A percentile compares a stretch with the other conserved stretches of the same genome.
phyloP scores from a whole-genome alignment of 2,888 invertebrate genomes.

The Tetragonisca angustula region DNA sequence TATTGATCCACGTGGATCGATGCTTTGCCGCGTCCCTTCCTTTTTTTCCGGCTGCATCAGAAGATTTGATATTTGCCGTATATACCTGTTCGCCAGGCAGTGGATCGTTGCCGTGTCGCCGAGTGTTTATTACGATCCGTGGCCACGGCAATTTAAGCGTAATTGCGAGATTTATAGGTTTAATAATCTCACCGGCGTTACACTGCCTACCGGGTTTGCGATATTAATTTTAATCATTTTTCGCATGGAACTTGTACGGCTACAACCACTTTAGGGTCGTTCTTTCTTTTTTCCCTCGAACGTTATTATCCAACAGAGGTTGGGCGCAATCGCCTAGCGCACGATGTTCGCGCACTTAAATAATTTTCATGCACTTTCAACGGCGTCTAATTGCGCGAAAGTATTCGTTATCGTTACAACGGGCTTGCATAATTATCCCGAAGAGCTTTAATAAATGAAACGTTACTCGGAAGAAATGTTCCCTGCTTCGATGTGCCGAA shows the following conservation, averaged over 20 bases:
- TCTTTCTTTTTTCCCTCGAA: slow-evolving; percentile 49
- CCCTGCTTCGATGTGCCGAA: slow-evolving; percentile 11
- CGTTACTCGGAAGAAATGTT: slow-evolving; percentile 28
- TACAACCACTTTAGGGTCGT: slow-evolving; percentile 53
- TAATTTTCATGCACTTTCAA: slow-evolving; percentile 46
- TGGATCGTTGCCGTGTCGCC: slow-evolving; percentile 14
- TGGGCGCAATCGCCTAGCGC: neutral
- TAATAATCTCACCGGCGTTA: slow-evolving; percentile 54
- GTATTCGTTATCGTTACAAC: slow-evolving; percentile 42
- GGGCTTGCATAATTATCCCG: slow-evolving; percentile 46
- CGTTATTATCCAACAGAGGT: slow-evolving; percentile 58
- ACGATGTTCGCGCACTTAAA: slow-evolving; percentile 46
- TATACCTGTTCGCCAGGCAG: too few relatives aligned
- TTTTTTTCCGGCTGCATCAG: neutral
- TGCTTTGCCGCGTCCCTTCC: neutral
- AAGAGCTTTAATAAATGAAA: slow-evolving; percentile 44
- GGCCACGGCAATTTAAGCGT: slow-evolving; percentile 43
- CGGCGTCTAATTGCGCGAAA: slow-evolving; percentile 49
- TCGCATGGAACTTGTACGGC: slow-evolving; percentile 49
- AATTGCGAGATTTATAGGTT: slow-evolving; percentile 65
- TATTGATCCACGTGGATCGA: too few relatives aligned
- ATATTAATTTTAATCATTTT: slow-evolving; percentile 70
- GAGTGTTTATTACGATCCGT: slow-evolving; percentile 41
- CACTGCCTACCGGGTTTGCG: slow-evolving; percentile 41
- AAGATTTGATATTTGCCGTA: neutral